phyloP scores from a whole-genome alignment of 1,140 invertebrate genomes.

The Papilio helenus region DNA sequence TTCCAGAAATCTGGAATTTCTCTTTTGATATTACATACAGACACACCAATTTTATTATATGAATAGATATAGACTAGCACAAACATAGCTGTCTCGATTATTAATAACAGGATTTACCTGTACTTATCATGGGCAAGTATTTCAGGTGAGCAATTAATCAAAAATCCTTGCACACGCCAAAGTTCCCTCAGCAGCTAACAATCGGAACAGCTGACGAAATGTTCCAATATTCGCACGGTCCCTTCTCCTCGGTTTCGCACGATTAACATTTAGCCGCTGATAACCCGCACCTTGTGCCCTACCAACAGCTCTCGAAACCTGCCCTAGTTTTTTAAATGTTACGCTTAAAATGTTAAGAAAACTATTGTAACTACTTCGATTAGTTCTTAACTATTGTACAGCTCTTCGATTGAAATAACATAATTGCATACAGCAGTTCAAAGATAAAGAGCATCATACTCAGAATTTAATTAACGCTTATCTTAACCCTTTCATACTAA shows the following conservation, averaged over 20 bases:
- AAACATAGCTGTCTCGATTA: background rate
- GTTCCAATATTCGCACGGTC: conserved; percentile 69
- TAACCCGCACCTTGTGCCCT: conserved; percentile 49
- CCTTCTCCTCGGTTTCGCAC: conserved; percentile 66
- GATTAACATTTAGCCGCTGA: conserved; percentile 68
- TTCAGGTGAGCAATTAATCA: conserved; percentile 1
- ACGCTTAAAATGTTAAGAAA: no score
- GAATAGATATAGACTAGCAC: background rate
- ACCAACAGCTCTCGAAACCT: conserved; percentile 26
- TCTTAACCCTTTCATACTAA: background rate
- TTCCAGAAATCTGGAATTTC: no score
- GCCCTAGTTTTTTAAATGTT: conserved; percentile 20
- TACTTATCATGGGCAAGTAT: background rate
- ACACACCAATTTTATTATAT: no score
- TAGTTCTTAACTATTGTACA: no score
- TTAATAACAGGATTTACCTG: background rate
- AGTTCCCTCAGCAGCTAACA: conserved; percentile 37
- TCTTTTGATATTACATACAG: no score
- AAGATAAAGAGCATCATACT: no score
- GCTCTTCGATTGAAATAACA: no score
- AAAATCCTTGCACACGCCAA: conserved; percentile 22
- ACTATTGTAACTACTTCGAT: no score
- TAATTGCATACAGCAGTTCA: no score
- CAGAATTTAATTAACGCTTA: background rate
- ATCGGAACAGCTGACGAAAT: conserved; percentile 60